Evolutionary conservation across 2,797 vertebrate genomes (phyloP).

Genomic region (Threskiornis aethiopicus): DNA sequence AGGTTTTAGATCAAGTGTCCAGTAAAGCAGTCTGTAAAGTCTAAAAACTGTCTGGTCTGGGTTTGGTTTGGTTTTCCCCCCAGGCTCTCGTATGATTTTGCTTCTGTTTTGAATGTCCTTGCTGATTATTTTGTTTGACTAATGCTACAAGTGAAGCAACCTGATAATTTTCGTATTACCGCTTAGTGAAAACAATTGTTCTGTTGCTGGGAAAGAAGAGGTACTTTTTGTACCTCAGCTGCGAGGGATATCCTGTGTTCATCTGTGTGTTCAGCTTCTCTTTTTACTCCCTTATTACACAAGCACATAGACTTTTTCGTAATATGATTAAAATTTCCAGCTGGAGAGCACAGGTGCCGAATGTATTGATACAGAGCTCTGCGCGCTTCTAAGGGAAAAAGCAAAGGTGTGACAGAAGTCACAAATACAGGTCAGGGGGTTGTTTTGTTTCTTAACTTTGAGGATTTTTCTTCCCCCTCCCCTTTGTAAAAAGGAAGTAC

Average conservation of each 20-base stretch:
- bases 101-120: not conserved
- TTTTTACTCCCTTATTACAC: not conserved
- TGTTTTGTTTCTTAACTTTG: not conserved
- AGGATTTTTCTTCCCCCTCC: not conserved
- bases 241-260: not conserved
- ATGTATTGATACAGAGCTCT: not conserved
- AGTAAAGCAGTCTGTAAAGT: not conserved
- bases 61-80: not conserved
- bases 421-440: rapidly evolving
- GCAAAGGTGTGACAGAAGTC: not conserved
- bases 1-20: not conserved
- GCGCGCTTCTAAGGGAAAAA: not conserved
- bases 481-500: not conserved
- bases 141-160: not conserved
- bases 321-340: not conserved
- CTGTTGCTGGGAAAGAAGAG: not conserved
- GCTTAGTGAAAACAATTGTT: not conserved
- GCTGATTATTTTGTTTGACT: not conserved
- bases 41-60: not conserved
- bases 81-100: not conserved
- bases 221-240: not conserved
- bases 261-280: not conserved
- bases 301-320: not conserved
- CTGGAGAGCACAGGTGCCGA: not conserved
- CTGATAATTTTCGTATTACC: not conserved